Percentiles rank a stretch among this genome's conserved stretches.
Evolutionary conservation across 2,113 vertebrate species (phyloP).

Genomic region (Motacilla tschutschensis): DNA sequence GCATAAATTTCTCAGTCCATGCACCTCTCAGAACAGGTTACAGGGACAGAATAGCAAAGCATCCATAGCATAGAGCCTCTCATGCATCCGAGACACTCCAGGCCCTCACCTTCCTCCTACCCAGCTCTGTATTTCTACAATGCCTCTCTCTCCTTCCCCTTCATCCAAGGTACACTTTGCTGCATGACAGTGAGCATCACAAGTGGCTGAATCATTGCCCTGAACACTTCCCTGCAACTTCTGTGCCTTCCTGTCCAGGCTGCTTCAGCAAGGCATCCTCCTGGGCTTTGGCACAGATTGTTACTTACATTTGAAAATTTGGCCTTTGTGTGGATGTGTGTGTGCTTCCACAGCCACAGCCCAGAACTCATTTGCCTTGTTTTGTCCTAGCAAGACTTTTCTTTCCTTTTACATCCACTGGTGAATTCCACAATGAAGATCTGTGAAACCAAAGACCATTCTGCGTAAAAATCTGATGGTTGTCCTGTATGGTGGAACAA

Average conservation of each 20-base stretch:
- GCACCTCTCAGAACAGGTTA: neutral
- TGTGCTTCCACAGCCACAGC: neutral
- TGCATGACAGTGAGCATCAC: neutral
- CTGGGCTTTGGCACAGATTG: neutral
- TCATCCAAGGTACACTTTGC: neutral
- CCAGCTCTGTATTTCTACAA: neutral
- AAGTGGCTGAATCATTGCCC: neutral
- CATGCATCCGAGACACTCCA: neutral
- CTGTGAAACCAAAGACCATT: neutral
- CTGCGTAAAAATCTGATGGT: neutral
- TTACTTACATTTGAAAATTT: neutral
- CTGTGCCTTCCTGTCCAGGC: neutral
- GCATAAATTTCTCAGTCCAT: neutral
- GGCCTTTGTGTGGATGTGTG: neutral
- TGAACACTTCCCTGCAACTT: neutral
- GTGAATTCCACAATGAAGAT: neutral
- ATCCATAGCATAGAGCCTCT: neutral
- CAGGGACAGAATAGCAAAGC: neutral
- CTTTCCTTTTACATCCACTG: neutral
- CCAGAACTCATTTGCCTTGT: neutral
- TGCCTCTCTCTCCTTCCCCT: neutral
- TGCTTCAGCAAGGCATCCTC: neutral
- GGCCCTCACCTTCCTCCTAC: neutral
- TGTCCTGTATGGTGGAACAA: neutral
- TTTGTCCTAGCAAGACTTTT: neutral